phyloP scores from a whole-genome alignment of 2,888 invertebrate species.

The Drosophila neonasuta region DNA sequence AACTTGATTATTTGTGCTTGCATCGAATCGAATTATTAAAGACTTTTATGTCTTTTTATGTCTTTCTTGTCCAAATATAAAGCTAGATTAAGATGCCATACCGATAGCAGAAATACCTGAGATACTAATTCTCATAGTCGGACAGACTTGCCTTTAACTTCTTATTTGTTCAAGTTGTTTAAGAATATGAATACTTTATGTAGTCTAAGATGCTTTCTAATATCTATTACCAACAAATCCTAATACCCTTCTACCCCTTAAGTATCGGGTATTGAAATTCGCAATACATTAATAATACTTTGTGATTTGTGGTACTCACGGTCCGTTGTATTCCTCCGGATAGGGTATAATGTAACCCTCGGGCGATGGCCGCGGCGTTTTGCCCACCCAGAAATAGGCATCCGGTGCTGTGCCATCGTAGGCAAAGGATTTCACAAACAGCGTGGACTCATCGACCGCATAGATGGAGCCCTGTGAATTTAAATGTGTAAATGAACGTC shows the following conservation, averaged over 20 bases:
- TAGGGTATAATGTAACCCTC: conserved; percentile 93
- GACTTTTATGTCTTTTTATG: too few relatives aligned
- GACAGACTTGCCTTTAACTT: neutral
- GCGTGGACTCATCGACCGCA: conserved; percentile 93
- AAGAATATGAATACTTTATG: neutral
- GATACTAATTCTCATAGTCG: too few relatives aligned
- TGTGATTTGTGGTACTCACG: conserved; percentile 84
- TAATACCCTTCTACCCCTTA: neutral
- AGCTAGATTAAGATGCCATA: too few relatives aligned
- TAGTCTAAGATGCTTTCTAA: neutral
- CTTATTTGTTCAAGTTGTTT: neutral
- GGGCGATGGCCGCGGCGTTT: conserved; percentile 89
- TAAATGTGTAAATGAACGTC: neutral
- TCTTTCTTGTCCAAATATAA: too few relatives aligned
- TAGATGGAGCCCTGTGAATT: conserved; percentile 87
- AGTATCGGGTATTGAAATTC: neutral
- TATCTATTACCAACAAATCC: neutral
- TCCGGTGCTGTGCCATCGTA: conserved; percentile 95
- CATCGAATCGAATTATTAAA: too few relatives aligned
- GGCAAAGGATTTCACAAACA: conserved; percentile 93
- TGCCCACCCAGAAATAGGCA: conserved; percentile 95
- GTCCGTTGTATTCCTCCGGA: conserved; percentile 91
- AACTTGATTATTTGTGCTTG: too few relatives aligned
- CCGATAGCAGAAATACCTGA: too few relatives aligned
- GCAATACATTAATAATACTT: conserved; percentile 21